Evolutionary conservation across 30 jellyfish, hydroid and myxozoan species (phyloP), one percentile per base, ranked within the genome.

Genomic region (Chironex yamaguchii): DNA sequence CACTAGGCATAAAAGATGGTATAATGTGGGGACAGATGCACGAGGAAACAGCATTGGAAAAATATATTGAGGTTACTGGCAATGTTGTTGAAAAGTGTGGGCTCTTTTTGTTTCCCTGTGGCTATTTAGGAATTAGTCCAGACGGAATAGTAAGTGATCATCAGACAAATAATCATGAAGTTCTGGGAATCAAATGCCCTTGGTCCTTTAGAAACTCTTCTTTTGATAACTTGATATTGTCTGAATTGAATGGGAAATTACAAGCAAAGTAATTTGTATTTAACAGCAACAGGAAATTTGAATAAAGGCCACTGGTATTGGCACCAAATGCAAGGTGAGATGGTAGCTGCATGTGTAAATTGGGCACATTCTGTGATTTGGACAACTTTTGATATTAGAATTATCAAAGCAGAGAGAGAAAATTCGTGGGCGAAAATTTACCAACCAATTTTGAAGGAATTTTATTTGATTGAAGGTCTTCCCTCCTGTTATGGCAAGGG

Each of bases 341-440:
- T 76, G n/a, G 88, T 24, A 62, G 83, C 85, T 4, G 81, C 85
- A 24, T 28, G 62, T 32, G 89, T 77, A 31, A 3, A 52, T 11
- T 77, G 91, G 91, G 91, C 84, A 17, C 91, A 81, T 49, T 81
- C 65, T 81, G 84, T 81, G 2, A 36, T 81, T 25, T 76, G 88
- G 88, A 76, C 77, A 49, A 74, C 53, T 20, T 1, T n/a, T 17
- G 88, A 31, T 26, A 71, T 76, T 25, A 13, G 34, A 22, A 31
- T 76, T 1, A 29, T 76, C 14, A 34, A 29, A 52, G 88, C 53
- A 30, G 88, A 76, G 81, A 76, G 31, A 76, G 81, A 52, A 11
- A 52, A 31, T 13, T 34, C 17, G 20, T 76, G 54, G 88, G 88
- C 25, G 29, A 26, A 51, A 6, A 49, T n/a, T 24, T 49, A 52